phyloP scores from a whole-genome alignment of 1,140 invertebrate species.

The Lethrus apterus region DNA sequence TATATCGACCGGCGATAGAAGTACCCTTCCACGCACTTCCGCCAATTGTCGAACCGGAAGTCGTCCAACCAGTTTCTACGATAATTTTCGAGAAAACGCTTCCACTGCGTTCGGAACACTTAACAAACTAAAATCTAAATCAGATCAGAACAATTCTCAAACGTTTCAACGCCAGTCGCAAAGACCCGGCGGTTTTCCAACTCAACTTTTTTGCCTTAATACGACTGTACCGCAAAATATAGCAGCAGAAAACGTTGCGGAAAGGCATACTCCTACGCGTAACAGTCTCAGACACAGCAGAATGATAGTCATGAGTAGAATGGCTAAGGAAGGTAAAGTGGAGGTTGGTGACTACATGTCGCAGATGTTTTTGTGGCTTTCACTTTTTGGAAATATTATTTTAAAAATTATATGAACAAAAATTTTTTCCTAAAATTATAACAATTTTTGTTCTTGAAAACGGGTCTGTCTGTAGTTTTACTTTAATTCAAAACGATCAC shows the following conservation, averaged over 20 bases:
- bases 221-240: constrained; percentile 66
- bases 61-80: constrained; percentile 22
- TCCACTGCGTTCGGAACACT: constrained; percentile 1
- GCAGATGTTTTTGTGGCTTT: no score
- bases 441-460: no score
- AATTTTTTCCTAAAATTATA: no score
- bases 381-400: no score
- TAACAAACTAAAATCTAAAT: background rate
- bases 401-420: no score
- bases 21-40: background rate
- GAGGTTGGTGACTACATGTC: no score
- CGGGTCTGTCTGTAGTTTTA: no score
- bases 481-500: no score
- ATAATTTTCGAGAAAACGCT: constrained; percentile 21
- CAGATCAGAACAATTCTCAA: background rate
- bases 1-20: no score
- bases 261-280: constrained; percentile 60
- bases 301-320: constrained; percentile 56
- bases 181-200: constrained; percentile 22
- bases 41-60: constrained; percentile 9
- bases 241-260: constrained; percentile 52
- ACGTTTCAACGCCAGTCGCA: background rate
- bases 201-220: constrained; percentile 40
- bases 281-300: constrained; percentile 62
- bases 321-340: no score